These are phyloP conservation scores for Petromus typicus DNA, from an alignment of 2,113 vertebrate genomes.

Conservation along the genomic window DNA sequence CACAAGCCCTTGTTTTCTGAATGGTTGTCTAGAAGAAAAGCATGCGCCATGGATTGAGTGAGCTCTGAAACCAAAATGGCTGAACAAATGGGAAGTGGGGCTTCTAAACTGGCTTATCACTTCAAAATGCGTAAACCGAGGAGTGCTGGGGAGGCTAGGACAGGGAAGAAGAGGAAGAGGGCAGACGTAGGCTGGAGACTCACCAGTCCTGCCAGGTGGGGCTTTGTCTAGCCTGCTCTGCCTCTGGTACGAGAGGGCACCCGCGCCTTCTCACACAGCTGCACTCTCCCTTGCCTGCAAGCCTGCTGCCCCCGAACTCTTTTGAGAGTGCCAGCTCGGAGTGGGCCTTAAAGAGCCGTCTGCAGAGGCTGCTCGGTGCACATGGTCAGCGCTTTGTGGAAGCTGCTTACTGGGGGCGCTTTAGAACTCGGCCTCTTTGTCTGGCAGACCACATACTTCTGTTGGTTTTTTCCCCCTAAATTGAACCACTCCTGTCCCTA, in stretches of 20 bases:
- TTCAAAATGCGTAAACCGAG: constrained; percentile 61
- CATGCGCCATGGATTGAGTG: constrained; percentile 49
- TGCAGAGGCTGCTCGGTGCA: constrained; percentile 64
- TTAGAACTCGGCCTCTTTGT: constrained; percentile 83
- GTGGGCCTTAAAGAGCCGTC: constrained; percentile 79
- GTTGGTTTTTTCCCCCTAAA: constrained; percentile 82
- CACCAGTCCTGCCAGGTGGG: constrained; percentile 78
- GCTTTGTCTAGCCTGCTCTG: constrained; percentile 73
- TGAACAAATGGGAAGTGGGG: constrained; percentile 63
- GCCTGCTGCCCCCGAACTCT: constrained; percentile 77
- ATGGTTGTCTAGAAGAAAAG: constrained; percentile 67
- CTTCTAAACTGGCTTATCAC: constrained; percentile 64
- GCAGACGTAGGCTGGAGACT: constrained; percentile 77
- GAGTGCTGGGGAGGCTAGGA: constrained; percentile 55
- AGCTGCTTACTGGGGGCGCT: constrained; percentile 76
- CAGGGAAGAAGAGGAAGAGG: constrained; percentile 62
- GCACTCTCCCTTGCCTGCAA: constrained; percentile 71
- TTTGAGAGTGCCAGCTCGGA: constrained; percentile 79
- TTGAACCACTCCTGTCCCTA: constrained; percentile 83
- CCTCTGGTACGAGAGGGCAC: constrained; percentile 71
- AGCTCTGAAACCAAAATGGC: constrained; percentile 65
- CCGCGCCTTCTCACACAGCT: constrained; percentile 72
- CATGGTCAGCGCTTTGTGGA: constrained; percentile 82
- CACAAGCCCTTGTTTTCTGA: constrained; percentile 61
- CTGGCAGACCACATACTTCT: constrained; percentile 78